phyloP scores from a whole-genome alignment of 2,113 vertebrate species.

The Heterotilapia buettikoferi region DNA sequence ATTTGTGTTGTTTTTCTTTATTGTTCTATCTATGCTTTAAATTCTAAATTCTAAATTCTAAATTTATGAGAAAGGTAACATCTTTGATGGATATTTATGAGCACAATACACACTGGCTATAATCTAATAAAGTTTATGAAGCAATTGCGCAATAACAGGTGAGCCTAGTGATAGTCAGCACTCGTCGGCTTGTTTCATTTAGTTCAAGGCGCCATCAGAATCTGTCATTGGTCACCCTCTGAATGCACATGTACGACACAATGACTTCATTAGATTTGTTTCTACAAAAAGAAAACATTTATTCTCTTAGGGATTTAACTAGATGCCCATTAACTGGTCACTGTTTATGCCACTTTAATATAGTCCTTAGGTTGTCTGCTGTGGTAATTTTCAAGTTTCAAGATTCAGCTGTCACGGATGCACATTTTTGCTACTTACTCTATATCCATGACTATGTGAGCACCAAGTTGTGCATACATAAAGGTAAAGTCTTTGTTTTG shows the following conservation, averaged over 20 bases:
- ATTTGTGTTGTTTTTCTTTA: neutral
- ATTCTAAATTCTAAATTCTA: neutral
- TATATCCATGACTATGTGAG: neutral
- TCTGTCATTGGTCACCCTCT: neutral
- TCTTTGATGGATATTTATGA: neutral
- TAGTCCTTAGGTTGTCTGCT: neutral
- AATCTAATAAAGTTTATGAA: neutral
- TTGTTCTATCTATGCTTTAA: neutral
- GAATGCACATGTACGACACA: neutral
- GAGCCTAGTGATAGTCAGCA: neutral
- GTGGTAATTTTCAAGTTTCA: neutral
- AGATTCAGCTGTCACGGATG: neutral
- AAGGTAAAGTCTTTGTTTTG: neutral
- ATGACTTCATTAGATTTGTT: neutral
- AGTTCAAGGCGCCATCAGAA: too few species aligned
- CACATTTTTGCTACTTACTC: neutral
- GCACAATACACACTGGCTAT: neutral
- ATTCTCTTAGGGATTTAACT: neutral
- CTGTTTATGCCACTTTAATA: neutral
- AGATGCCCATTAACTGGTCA: neutral
- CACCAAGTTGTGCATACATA: neutral
- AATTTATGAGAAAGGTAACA: neutral
- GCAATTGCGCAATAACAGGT: neutral
- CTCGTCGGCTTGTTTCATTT: neutral
- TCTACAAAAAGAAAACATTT: neutral